Evolutionary conservation across 1,140 invertebrate genomes (phyloP).

Genomic region (Pogonus chalceus): DNA sequence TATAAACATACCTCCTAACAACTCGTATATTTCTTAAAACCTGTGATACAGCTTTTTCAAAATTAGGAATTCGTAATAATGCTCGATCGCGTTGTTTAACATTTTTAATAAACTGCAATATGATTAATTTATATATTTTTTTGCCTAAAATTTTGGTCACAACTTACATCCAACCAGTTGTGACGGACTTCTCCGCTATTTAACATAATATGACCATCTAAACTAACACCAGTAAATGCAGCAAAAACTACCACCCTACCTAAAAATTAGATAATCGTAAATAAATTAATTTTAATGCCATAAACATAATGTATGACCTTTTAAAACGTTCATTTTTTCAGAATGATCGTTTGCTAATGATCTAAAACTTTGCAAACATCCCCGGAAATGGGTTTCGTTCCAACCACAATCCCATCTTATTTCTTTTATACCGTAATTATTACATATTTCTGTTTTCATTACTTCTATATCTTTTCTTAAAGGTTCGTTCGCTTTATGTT

Average conservation of each 20-base stretch:
- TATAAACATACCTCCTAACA: constrained; percentile 55
- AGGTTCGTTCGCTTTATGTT: constrained; percentile 47
- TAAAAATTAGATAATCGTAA: constrained; percentile 27
- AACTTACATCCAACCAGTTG: constrained; percentile 78
- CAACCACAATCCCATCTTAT: constrained; percentile 75
- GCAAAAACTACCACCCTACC: constrained; percentile 71
- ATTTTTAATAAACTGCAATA: constrained; percentile 67
- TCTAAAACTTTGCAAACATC: constrained; percentile 67
- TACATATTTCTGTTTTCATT: constrained; percentile 45
- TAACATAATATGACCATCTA: constrained; percentile 79
- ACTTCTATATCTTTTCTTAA: constrained; percentile 55
- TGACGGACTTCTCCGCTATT: constrained; percentile 83
- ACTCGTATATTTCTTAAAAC: constrained; percentile 73
- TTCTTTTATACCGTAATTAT: constrained; percentile 45
- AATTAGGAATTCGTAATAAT: constrained; percentile 62
- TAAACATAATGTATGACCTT: constrained; percentile 33
- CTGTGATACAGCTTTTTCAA: constrained; percentile 73
- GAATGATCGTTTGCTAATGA: constrained; percentile 60
- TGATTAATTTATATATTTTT: constrained; percentile 5
- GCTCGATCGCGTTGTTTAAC: constrained; percentile 63
- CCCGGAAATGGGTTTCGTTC: constrained; percentile 77
- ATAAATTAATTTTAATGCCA: constrained; percentile 3
- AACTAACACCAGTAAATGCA: constrained; percentile 75
- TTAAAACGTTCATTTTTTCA: constrained; percentile 52
- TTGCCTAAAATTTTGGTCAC: background rate